Evolutionary conservation across 2,888 invertebrate genomes (phyloP).

Genomic region (Ceratothoa steindachneri): DNA sequence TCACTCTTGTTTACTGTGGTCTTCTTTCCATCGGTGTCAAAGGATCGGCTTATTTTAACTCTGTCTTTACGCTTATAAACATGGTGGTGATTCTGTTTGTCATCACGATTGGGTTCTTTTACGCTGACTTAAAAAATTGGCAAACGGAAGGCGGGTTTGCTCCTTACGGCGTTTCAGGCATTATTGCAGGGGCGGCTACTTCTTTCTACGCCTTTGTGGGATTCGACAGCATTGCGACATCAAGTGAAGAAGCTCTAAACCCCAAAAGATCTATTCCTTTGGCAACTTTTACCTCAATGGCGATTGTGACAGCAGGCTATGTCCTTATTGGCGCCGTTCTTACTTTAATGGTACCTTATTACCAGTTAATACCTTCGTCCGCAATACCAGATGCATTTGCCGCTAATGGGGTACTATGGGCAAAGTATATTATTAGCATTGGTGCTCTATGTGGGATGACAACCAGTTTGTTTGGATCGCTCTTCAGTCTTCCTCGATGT

Average conservation of each 20-base stretch:
- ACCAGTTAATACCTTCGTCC: conserved; percentile 62
- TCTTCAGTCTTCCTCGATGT: conserved; percentile 78
- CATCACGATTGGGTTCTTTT: conserved; percentile 76
- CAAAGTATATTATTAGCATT: conserved; percentile 74
- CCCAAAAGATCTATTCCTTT: conserved; percentile 75
- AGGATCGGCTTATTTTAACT: conserved; percentile 81
- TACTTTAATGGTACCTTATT: conserved; percentile 75
- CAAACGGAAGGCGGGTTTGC: conserved; percentile 69
- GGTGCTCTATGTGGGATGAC: conserved; percentile 91
- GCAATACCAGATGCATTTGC: conserved; percentile 77
- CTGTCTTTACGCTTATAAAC: conserved; percentile 73
- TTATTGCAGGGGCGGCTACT: conserved; percentile 75
- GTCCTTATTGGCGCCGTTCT: conserved; percentile 75
- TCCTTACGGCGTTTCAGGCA: conserved; percentile 71
- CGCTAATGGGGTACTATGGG: conserved; percentile 71
- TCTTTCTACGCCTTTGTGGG: conserved; percentile 90
- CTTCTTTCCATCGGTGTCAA: conserved; percentile 72
- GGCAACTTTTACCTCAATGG: conserved; percentile 76
- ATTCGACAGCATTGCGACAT: conserved; percentile 84
- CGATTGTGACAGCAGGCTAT: conserved; percentile 69
- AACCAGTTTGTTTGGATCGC: conserved; percentile 76
- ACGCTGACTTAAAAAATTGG: conserved; percentile 79
- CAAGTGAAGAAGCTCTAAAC: conserved; percentile 78
- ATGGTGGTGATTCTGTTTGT: conserved; percentile 71
- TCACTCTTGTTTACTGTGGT: conserved; percentile 61